Percentiles rank a stretch among this genome's conserved stretches.
phyloP scores from a whole-genome alignment of 1,140 invertebrate genomes.

The Trichonephila clavata region DNA sequence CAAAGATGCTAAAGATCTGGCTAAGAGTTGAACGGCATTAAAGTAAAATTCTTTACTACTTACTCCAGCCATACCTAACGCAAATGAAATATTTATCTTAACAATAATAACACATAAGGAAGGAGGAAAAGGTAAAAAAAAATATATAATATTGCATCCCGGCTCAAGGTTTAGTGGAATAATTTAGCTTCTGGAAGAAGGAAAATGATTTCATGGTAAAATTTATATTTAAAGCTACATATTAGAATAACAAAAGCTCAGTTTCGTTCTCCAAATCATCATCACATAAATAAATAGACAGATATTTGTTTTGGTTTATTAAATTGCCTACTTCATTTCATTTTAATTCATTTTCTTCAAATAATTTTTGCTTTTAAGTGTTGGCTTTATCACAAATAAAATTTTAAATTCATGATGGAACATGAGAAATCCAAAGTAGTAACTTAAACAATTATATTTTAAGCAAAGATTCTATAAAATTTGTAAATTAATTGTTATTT shows the following conservation, averaged over 20 bases:
- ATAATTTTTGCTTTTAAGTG: background rate
- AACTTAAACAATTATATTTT: background rate
- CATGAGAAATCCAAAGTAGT: too few relatives aligned
- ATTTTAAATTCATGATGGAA: background rate
- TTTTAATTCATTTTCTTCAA: background rate
- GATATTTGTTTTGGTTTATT: conserved; percentile 12
- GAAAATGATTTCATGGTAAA: background rate
- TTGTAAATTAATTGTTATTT: too few relatives aligned
- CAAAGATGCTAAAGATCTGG: conserved; percentile 90
- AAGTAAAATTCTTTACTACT: conserved; percentile 86
- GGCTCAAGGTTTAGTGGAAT: conserved; percentile 39
- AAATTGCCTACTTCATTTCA: background rate
- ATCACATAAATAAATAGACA: background rate
- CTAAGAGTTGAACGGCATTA: conserved; percentile 93
- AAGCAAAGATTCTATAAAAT: background rate
- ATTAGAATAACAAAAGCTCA: background rate
- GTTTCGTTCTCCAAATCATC: background rate
- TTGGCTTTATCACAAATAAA: background rate
- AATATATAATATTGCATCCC: background rate
- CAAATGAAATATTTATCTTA: background rate
- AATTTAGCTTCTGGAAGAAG: background rate
- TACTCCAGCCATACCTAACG: conserved; percentile 64
- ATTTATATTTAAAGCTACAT: background rate
- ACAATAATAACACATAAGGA: conserved; percentile 44
- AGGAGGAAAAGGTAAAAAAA: conserved; percentile 61